Percentiles rank a stretch among this genome's conserved stretches.
Evolutionary conservation across 1,140 invertebrate species (phyloP).

Genomic region (Bombus impatiens): DNA sequence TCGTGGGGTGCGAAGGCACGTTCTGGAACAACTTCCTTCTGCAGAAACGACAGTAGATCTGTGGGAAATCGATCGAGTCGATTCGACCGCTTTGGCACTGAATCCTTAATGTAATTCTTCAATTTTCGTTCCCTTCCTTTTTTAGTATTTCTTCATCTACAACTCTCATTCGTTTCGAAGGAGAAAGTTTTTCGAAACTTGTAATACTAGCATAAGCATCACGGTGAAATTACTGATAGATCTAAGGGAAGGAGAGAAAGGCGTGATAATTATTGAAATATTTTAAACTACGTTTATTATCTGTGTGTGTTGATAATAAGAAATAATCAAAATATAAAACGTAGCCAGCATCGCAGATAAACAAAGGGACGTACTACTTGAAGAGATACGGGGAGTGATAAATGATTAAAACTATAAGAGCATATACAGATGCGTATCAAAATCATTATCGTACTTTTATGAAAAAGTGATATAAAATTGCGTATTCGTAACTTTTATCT

Average conservation of each 20-base stretch:
- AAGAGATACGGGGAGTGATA: too few species aligned
- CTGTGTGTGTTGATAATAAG: neutral
- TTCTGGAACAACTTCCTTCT: conserved; percentile 63
- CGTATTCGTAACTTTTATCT: neutral
- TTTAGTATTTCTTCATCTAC: neutral
- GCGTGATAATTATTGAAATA: too few species aligned
- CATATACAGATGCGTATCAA: neutral
- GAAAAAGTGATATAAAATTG: neutral
- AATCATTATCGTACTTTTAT: neutral
- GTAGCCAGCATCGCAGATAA: too few species aligned
- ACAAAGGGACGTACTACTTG: too few species aligned
- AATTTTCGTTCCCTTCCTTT: neutral
- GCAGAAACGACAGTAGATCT: conserved; percentile 48
- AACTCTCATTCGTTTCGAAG: too few species aligned
- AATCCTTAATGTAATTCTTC: conserved; percentile 24
- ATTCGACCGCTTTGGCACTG: neutral
- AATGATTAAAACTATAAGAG: neutral
- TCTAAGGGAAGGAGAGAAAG: neutral
- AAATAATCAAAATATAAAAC: neutral
- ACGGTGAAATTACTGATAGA: neutral
- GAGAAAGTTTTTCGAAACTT: neutral
- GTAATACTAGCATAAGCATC: neutral
- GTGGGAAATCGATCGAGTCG: conserved; percentile 45
- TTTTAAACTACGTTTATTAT: too few species aligned
- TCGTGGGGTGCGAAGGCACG: conserved; percentile 62